Evolutionary conservation across 2,113 vertebrate genomes (phyloP).

Genomic region (Vulpes vulpes): DNA sequence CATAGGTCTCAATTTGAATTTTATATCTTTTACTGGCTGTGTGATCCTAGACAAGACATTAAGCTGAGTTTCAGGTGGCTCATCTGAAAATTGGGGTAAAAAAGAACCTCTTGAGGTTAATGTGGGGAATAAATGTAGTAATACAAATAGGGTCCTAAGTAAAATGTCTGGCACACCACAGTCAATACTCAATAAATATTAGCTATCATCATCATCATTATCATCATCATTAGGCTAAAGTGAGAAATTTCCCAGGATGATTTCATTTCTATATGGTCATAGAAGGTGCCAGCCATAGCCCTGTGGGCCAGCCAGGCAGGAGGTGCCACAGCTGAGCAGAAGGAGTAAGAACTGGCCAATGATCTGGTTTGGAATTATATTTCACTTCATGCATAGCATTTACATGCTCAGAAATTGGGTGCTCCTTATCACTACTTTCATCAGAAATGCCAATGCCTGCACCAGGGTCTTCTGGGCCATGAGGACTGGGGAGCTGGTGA

Average conservation of each 20-base stretch:
- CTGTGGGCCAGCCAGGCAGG: not conserved
- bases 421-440: constrained; percentile 64
- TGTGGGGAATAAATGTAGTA: constrained; percentile 1
- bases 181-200: not conserved
- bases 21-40: not conserved
- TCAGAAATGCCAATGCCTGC: constrained; percentile 11
- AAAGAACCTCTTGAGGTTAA: not conserved
- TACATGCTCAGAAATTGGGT: not conserved
- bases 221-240: not conserved
- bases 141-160: not conserved
- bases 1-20: constrained; percentile 14
- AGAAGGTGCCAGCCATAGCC: not conserved
- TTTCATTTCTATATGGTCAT: not conserved
- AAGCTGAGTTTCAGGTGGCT: constrained; percentile 32
- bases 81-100: not conserved
- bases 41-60: constrained; percentile 7
- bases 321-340: not conserved
- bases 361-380: not conserved
- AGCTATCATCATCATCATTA: not conserved
- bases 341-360: not conserved
- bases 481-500: constrained; percentile 54
- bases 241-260: not conserved
- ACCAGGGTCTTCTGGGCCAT: constrained; percentile 44
- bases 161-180: not conserved
- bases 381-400: not conserved